Conservation (phyloP, 2,888 invertebrate species). For the Caenorhabditis japonica region DNA sequence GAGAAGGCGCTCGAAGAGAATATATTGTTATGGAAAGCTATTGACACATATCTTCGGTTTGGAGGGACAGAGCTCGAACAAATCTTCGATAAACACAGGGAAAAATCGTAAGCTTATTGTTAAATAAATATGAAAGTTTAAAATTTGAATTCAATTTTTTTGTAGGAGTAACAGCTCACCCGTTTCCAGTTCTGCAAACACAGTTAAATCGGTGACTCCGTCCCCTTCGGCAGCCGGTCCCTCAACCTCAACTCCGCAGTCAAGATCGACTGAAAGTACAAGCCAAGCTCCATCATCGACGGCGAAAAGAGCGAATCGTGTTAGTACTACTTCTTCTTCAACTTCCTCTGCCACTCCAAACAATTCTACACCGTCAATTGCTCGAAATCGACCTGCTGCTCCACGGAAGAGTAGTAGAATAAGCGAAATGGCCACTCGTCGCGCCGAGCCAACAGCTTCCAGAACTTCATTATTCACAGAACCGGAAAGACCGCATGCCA, state of each 20-base stretch:
- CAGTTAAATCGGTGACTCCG: background rate
- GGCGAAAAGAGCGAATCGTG: no score
- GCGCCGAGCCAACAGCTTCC: conserved; percentile 1
- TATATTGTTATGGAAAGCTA: conserved; percentile 57
- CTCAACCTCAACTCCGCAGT: no score
- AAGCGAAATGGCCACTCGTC: conserved; percentile 26
- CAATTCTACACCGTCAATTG: background rate
- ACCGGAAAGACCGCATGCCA: conserved; percentile 33
- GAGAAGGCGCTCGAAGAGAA: conserved; percentile 48
- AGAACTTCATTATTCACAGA: conserved; percentile 13
- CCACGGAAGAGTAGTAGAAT: conserved; percentile 37
- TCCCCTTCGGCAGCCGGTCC: no score
- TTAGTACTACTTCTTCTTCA: no score
- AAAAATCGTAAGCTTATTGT: conserved; percentile 22
- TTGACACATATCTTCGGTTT: conserved; percentile 41
- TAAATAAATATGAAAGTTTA: background rate
- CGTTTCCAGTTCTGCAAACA: background rate
- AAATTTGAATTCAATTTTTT: no score
- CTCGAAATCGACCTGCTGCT: conserved; percentile 3
- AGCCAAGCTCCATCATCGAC: no score
- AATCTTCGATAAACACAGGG: conserved; percentile 18
- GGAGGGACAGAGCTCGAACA: conserved; percentile 19
- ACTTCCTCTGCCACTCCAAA: no score
- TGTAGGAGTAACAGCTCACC: conserved; percentile 6
- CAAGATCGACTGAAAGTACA: no score